Percentiles rank a stretch among this genome's conserved stretches.
Evolutionary conservation across 1,140 invertebrate species (phyloP).

Genomic region (Neodiprion virginianus): DNA sequence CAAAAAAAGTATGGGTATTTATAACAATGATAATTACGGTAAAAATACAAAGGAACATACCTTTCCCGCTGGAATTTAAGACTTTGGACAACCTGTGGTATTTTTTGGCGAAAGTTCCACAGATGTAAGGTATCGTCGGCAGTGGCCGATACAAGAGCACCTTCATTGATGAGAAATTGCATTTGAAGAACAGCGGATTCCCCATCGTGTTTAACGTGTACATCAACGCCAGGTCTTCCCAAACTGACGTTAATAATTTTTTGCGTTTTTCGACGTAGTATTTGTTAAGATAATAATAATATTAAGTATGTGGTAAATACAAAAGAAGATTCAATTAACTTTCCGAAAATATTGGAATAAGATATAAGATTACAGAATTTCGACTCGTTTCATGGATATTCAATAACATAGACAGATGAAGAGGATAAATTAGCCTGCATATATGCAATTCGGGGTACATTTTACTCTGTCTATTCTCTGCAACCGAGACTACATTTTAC

Average conservation of each 20-base stretch:
- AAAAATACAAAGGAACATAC: constrained; percentile 58
- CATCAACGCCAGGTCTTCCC: constrained; percentile 93
- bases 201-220: constrained; percentile 86
- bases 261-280: constrained; percentile 42
- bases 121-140: constrained; percentile 95
- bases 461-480: too few species aligned
- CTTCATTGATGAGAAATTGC: constrained; percentile 96
- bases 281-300: constrained; percentile 2
- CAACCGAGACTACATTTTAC: too few species aligned
- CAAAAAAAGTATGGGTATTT: background rate
- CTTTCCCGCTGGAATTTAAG: constrained; percentile 97
- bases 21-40: background rate
- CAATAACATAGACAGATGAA: too few species aligned
- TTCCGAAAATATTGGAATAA: too few species aligned
- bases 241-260: constrained; percentile 70
- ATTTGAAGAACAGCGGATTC: constrained; percentile 85
- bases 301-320: background rate
- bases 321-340: too few species aligned
- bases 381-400: too few species aligned
- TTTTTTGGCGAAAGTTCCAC: constrained; percentile 97
- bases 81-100: constrained; percentile 92
- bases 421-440: too few species aligned
- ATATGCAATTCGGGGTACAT: too few species aligned
- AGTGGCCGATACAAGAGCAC: constrained; percentile 91
- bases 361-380: too few species aligned